Conservation (phyloP, 2,888 invertebrate species). For the Cataglyphis altisquamis region DNA sequence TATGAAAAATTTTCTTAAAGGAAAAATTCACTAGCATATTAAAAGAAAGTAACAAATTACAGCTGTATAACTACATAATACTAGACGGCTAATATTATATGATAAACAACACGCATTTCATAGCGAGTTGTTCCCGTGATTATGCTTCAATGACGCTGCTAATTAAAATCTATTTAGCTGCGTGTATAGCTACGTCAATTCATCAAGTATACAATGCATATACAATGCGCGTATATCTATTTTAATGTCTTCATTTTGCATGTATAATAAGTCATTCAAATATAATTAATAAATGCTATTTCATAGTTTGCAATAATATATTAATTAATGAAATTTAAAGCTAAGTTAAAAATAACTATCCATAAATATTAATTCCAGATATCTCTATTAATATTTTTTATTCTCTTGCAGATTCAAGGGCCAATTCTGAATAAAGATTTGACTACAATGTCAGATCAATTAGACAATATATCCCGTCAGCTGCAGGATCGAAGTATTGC, state of each 20-base stretch:
- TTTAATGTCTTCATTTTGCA: background rate
- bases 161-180: conserved; percentile 44
- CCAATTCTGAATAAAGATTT: conserved; percentile 89
- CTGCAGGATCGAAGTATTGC: conserved; percentile 91
- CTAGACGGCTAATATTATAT: conserved; percentile 11
- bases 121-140: conserved; percentile 35
- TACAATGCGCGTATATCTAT: background rate
- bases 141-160: conserved; percentile 32
- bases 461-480: conserved; percentile 90
- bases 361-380: background rate
- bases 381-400: conserved; percentile 7
- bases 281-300: conserved; percentile 4
- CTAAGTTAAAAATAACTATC: background rate
- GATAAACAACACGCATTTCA: conserved; percentile 44
- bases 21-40: conserved; percentile 1
- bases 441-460: conserved; percentile 89
- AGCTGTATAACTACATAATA: conserved; percentile 20
- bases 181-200: conserved; percentile 13
- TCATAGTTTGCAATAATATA: background rate
- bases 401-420: conserved; percentile 87
- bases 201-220: conserved; percentile 11
- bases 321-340: background rate
- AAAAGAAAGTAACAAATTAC: conserved; percentile 38
- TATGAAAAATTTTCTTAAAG: conserved; percentile 9
- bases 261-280: background rate